These are phyloP conservation scores for Calliphora vomitoria DNA, from an alignment of 2,888 invertebrate species.

Conservation along the genomic window DNA sequence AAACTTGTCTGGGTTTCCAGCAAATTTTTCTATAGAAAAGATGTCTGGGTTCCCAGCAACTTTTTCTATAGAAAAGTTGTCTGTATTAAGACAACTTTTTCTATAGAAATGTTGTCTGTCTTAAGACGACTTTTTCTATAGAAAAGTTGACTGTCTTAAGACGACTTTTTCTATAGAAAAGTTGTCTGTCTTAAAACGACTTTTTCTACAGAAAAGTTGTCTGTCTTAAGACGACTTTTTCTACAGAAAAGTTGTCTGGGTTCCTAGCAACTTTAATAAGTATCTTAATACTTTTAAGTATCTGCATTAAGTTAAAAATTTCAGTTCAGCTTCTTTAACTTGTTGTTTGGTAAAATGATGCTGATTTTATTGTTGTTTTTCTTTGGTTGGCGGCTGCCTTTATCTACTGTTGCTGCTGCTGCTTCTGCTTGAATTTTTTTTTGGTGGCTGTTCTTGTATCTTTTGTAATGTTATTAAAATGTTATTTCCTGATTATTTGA, in stretches of 20 bases:
- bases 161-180: neutral
- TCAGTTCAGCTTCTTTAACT: slow-evolving; percentile 7
- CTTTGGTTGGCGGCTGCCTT: slow-evolving; percentile 27
- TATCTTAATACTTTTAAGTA: neutral
- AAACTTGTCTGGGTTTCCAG: too few species aligned
- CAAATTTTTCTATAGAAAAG: too few species aligned
- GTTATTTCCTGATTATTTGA: slow-evolving; percentile 73
- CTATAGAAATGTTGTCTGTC: slow-evolving; percentile 5
- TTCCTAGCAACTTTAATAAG: too few species aligned
- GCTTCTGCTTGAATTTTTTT: slow-evolving; percentile 7
- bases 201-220: neutral
- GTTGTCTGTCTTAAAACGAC: neutral
- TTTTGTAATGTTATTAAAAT: slow-evolving; percentile 73
- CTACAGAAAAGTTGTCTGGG: neutral
- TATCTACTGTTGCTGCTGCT: slow-evolving; percentile 18
- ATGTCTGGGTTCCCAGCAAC: too few species aligned
- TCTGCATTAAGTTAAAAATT: neutral
- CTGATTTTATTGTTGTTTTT: slow-evolving; percentile 1
- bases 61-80: too few species aligned
- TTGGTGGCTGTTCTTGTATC: slow-evolving; percentile 41
- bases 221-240: neutral
- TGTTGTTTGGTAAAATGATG: slow-evolving; percentile 24
- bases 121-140: neutral
- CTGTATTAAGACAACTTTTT: neutral
- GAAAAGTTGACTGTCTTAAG: neutral